Evolutionary conservation across 2,888 invertebrate genomes (phyloP).

Genomic region (Drosophila setosimentum): DNA sequence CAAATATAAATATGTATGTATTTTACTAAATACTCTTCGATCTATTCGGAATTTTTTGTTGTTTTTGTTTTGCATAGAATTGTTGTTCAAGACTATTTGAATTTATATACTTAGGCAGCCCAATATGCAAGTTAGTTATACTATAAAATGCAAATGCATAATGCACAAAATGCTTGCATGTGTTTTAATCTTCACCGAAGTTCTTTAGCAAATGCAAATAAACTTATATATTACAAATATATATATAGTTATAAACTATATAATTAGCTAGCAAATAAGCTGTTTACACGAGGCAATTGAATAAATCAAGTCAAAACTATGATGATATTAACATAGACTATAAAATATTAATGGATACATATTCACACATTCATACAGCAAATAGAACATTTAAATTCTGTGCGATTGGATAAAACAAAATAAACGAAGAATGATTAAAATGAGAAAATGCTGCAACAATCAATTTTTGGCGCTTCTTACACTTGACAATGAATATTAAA

Average conservation of each 20-base stretch:
- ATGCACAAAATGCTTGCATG: slow-evolving; percentile 57
- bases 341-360: slow-evolving; percentile 11
- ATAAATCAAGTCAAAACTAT: slow-evolving; percentile 20
- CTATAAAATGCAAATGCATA: slow-evolving; percentile 8
- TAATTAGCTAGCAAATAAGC: slow-evolving; percentile 37
- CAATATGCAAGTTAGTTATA: slow-evolving; percentile 14
- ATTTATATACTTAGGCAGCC: slow-evolving; percentile 17
- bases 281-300: slow-evolving; percentile 33
- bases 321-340: slow-evolving; percentile 36
- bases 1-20: slow-evolving; percentile 30
- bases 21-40: slow-evolving; percentile 9
- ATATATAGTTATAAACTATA: slow-evolving; percentile 20
- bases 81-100: slow-evolving; percentile 38
- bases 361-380: slow-evolving; percentile 14
- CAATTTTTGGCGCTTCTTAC: slow-evolving; percentile 71
- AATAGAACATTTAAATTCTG: slow-evolving; percentile 36
- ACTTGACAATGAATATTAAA: slow-evolving; percentile 27
- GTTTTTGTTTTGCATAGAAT: slow-evolving; percentile 20
- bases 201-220: slow-evolving; percentile 54
- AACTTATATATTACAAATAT: slow-evolving; percentile 13
- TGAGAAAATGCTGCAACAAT: slow-evolving; percentile 67
- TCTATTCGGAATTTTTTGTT: slow-evolving; percentile 5
- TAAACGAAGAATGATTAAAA: slow-evolving; percentile 9
- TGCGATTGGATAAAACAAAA: slow-evolving; percentile 26
- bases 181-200: slow-evolving; percentile 72